Evolutionary conservation across 2,888 invertebrate genomes (phyloP), one percentile per base, ranked within the genome.

Genomic region (Pachymerium ferrugineum): DNA sequence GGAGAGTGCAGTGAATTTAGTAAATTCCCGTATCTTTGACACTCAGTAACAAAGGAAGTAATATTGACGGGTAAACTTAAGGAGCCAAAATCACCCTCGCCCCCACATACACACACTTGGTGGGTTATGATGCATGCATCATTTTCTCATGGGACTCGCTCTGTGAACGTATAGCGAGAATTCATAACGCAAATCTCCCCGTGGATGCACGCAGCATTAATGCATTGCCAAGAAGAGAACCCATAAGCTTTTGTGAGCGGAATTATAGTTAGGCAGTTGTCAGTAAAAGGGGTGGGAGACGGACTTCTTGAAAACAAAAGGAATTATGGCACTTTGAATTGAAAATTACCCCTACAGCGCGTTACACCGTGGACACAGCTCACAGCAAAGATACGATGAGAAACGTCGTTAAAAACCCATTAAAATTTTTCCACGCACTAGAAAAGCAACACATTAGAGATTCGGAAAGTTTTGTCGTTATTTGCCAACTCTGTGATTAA

Each of bases 11-110:
- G 28, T 10, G 62, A 62, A 62, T 62, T 62, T 62, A 62, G 62
- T 62, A 62, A 62, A 62, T 62, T 62, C 62, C 62, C 62, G 28
- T 62, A 62, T 62, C 62, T 62, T 62, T 62, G 62, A 62, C 62
- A 62, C 62, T 62, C 62, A 62, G 62, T 62, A 62, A 62, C 62
- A 62, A 62, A 62, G 62, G 62, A 62, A 62, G 62, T 62, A 62
- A 62, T 62, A 62, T 62, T 62, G 62, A 62, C 62, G 62, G 62
- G 62, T 28, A 22, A 62, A 62, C 25, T 62, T 62, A 62, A 62
- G 62, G 62, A 62, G 62, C 62, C 28, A n/a, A 62, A 62, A 62
- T 62, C 62, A 62, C 62, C 62, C 62, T n/a, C n/a, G n/a, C n/a
- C 62, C 28, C 62, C 62, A 62, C 62, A n/a, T n/a, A n/a, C n/a